A percentile compares a stretch with the other conserved stretches of the same genome.
These are phyloP conservation scores for Lanius ludovicianus DNA, from an alignment of 2,113 vertebrate species.

Conservation along the genomic window DNA sequence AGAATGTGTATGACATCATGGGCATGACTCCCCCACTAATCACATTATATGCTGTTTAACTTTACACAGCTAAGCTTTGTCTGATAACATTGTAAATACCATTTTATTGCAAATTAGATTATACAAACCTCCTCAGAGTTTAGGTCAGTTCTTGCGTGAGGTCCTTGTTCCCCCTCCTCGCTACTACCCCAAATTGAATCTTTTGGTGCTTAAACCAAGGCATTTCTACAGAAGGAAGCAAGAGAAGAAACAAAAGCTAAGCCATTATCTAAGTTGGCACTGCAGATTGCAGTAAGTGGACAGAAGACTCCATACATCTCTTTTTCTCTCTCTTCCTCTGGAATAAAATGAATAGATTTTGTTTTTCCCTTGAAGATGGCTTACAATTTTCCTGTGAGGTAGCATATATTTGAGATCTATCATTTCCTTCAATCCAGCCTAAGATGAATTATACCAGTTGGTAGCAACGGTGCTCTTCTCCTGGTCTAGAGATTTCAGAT, in stretches of 20 bases:
- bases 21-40: conserved; percentile 59
- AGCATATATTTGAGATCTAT: background rate
- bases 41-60: conserved; percentile 71
- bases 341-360: conserved; percentile 36
- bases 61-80: conserved; percentile 66
- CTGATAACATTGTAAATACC: conserved; percentile 69
- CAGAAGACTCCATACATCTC: background rate
- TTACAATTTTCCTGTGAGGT: conserved; percentile 39
- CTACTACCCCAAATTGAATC: background rate
- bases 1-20: conserved; percentile 62
- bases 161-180: conserved; percentile 24
- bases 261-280: background rate
- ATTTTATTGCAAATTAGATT: conserved; percentile 72
- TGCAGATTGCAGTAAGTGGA: background rate
- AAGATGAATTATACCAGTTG: background rate
- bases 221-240: background rate
- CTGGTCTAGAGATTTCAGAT: background rate
- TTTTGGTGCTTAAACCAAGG: background rate
- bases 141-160: conserved; percentile 60
- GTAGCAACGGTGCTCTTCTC: background rate
- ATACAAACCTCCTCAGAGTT: conserved; percentile 58
- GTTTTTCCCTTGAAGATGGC: background rate
- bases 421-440: background rate
- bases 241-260: background rate
- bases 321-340: background rate